These are phyloP conservation scores for Pinctada fucata DNA, from an alignment of 2,888 invertebrate species.

Conservation along the genomic window DNA sequence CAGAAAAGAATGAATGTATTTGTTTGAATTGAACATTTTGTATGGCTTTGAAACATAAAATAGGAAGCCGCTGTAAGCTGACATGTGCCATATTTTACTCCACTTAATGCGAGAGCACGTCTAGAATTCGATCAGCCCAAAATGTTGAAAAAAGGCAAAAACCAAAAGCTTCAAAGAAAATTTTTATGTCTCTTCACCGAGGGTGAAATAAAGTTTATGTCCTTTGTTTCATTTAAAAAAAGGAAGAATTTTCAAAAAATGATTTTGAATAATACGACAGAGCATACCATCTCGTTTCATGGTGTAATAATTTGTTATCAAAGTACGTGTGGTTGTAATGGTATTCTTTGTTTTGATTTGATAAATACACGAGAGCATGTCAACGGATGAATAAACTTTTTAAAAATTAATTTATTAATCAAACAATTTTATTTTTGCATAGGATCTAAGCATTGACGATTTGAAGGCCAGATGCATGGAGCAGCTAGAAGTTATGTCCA, in stretches of 20 bases:
- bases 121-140: background rate
- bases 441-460: conserved; percentile 73
- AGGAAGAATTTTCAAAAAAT: background rate
- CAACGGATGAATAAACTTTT: no score
- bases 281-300: no score
- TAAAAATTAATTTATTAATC: no score
- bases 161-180: background rate
- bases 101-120: background rate
- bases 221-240: background rate
- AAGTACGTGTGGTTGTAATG: no score
- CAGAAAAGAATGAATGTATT: conserved; percentile 23
- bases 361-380: no score
- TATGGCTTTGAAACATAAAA: background rate
- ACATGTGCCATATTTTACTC: background rate
- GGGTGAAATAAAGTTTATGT: background rate
- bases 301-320: no score
- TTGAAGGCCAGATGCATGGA: conserved; percentile 76
- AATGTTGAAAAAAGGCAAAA: background rate
- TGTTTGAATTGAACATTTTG: conserved; percentile 9
- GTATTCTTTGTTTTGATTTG: no score
- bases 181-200: background rate
- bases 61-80: background rate
- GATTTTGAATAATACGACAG: no score
- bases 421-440: no score
- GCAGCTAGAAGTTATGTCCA: conserved; percentile 76